These are phyloP conservation scores for Empidonax traillii DNA, from an alignment of 2,113 vertebrate genomes.

Conservation along the genomic window DNA sequence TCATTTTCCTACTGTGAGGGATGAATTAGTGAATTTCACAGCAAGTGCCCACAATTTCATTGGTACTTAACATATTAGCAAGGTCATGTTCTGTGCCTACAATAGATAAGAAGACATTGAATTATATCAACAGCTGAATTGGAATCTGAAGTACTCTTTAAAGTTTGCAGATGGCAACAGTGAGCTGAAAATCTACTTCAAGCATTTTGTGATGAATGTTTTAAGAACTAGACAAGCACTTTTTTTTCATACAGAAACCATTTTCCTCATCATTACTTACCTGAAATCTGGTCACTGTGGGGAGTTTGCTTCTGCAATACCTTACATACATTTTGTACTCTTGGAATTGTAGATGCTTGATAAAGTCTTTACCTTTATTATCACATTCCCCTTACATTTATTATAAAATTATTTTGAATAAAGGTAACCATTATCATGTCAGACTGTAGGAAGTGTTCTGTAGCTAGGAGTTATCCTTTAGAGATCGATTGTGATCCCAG, in stretches of 20 bases:
- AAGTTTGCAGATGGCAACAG: background rate
- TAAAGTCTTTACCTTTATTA: background rate
- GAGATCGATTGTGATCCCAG: background rate
- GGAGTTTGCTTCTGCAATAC: background rate
- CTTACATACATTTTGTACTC: background rate
- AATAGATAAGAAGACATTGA: background rate
- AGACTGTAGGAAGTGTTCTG: background rate
- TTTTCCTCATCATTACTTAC: background rate
- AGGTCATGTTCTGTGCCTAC: background rate
- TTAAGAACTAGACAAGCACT: background rate
- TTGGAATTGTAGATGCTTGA: background rate
- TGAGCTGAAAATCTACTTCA: background rate
- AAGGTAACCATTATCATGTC: background rate
- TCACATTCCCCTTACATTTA: background rate
- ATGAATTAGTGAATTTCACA: background rate
- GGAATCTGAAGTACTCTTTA: background rate
- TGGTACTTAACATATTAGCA: background rate
- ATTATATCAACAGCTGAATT: background rate
- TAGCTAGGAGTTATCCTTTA: background rate
- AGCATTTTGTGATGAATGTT: background rate
- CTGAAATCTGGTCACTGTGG: background rate
- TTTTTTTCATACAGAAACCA: background rate
- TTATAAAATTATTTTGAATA: background rate
- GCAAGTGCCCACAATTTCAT: background rate
- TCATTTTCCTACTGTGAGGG: background rate